Percentiles rank a stretch among this genome's conserved stretches.
Evolutionary conservation across 2,797 vertebrate genomes (phyloP).

Genomic region (Pristis pectinata): DNA sequence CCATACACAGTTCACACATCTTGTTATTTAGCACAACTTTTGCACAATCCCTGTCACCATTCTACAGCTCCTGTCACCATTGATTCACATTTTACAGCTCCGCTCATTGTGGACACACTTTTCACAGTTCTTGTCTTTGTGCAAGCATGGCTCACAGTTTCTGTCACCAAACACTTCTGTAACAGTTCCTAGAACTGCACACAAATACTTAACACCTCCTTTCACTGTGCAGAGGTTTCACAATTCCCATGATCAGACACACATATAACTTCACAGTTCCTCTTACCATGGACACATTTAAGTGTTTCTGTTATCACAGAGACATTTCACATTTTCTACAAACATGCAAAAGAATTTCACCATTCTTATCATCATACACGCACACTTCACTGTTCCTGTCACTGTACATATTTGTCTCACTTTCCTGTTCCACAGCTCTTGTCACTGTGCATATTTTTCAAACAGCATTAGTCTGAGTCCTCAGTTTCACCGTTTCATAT

Average conservation of each 20-base stretch:
- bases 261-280: background rate
- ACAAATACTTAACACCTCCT: too few relatives aligned
- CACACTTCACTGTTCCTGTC: background rate
- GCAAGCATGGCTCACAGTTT: background rate
- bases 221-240: background rate
- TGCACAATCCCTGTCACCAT: too few relatives aligned
- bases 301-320: background rate
- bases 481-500: background rate
- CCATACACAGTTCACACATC: too few relatives aligned
- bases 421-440: background rate
- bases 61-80: too few relatives aligned
- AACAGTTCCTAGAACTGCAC: too few relatives aligned
- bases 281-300: background rate
- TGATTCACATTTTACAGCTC: too few relatives aligned
- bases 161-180: background rate
- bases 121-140: background rate
- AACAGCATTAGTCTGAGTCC: too few relatives aligned
- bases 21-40: too few relatives aligned
- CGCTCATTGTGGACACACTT: background rate
- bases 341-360: background rate
- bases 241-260: background rate
- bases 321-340: background rate
- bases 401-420: background rate
- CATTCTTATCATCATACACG: background rate
- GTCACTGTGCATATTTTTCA: background rate